Evolutionary conservation across 2,113 vertebrate species (phyloP), one percentile per base, ranked within the genome.

Genomic region (Pampusana beccarii): DNA sequence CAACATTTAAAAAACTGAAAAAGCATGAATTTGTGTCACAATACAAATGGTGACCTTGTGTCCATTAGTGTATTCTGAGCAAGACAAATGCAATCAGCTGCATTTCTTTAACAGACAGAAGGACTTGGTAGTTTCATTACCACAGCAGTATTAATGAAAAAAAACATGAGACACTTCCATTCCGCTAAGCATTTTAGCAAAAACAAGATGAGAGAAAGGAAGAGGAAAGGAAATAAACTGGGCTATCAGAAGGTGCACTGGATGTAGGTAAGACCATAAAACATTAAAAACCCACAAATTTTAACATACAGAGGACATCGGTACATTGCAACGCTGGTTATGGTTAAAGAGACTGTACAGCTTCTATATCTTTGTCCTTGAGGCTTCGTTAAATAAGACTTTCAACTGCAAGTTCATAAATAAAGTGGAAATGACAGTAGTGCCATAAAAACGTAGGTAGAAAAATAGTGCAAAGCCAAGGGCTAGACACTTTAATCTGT

Each of bases 391-490:
- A 78, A 81, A 86, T 72, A 87, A 93, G 77, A 94, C 57, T 71
- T 40, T 54, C 56, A 85, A 82, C 51, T 90, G 61, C 72, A 93
- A 93, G 86, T 84, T 88, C 80, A 82, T 91, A 71, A 92, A 90
- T 69, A 95, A 92, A 95, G 79, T 46, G 56, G 66, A 86, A 92
- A 92, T 81, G 71, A 87, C 92, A 93, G 83, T 6, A 94, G 85
- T 93, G 91, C 88, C 80, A 92, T 82, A 94, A 96, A 97, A 92
- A 80, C 3, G 0, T 86, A 91, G 62, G 56, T 91, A 97, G 95
- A 97, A 97, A 97, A 97, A 93, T 36, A 95, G 94, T 94, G 91
- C 91, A 96, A 97, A 95, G 96, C 86, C 77, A 90, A 93, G 82
- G 80, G 85, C 90, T 88, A 85, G 92, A 93, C 80, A 87, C 80